Evolutionary conservation across 2,113 vertebrate genomes (phyloP), one percentile per base, ranked within the genome.

Genomic region (Cardinalis cardinalis): DNA sequence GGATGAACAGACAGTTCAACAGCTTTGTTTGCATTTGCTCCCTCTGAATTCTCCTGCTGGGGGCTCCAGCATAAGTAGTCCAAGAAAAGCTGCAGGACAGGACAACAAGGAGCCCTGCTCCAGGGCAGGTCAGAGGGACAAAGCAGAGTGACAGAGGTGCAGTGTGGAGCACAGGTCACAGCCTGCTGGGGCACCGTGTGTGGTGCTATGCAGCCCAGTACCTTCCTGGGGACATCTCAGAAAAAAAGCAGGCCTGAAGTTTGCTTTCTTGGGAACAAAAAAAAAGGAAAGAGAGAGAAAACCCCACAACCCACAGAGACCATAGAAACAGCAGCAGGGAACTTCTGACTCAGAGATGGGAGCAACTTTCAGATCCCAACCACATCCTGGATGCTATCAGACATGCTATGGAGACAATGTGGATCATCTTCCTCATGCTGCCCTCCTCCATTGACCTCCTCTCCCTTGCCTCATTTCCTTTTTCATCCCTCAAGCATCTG

Each of bases 171-270:
- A 43, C 24, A 4, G 38, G 34, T 21, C 41, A 36, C n/a, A 81
- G 75, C 53, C 48, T 24, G 10, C 1, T 25, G 12, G 52, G 63
- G 46, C 32, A 82, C 14, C 5, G 15, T 0, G 1, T 2, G 18
- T 1, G 0, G 28, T 29, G 48, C 52, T 19, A 24, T 0, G 0
- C 12, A 61, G 49, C 19, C 26, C 56, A 65, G 70, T n/a, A 69
- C 13, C 32, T 73, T 53, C 58, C 58, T 3, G 2, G 53, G 53
- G 49, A 52, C 66, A 64, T 36, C 31, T 31, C 2, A 1, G 5
- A 77, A 63, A 24, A 34, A 53, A 55, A 73, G 11, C 31, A n/a
- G 7, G n/a, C 26, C 34, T 82, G 48, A 84, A 7, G 8, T 29
- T 73, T 72, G 59, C 18, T 49, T 63, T 58, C 21, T 51, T 61